Evolutionary conservation across 2,888 invertebrate species (phyloP), one percentile per base, ranked within the genome.

Genomic region (Caenorhabditis auriculariae): DNA sequence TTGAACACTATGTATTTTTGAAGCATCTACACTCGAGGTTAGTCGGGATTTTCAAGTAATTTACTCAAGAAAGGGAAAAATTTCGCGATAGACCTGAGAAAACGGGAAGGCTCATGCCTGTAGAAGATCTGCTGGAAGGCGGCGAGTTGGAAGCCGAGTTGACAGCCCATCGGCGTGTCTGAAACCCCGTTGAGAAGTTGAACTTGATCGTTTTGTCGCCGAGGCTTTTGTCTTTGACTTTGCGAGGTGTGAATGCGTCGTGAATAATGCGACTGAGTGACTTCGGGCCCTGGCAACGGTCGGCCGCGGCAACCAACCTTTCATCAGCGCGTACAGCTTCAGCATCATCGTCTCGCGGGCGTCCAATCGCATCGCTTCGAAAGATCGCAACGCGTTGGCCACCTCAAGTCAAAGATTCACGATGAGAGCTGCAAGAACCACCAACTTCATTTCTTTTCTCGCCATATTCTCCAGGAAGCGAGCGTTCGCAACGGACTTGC

Each of bases 51-150:
- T n/a, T n/a, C n/a, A n/a, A n/a, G n/a, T n/a, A n/a, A n/a, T n/a
- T n/a, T n/a, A n/a, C n/a, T n/a, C n/a, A n/a, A n/a, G n/a, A n/a
- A n/a, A n/a, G n/a, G n/a, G n/a, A n/a, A n/a, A n/a, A n/a, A n/a
- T n/a, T n/a, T n/a, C n/a, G n/a, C n/a, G n/a, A n/a, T n/a, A n/a
- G n/a, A n/a, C 64, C 70, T 73, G 41, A 65, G 47, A 46, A 66
- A 74, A 17, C 76, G 62, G n/a, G 72, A 45, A 4, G 74, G 69
- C 43, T 76, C 75, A 17, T 24, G 41, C 24, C 67, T 54, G 53
- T 74, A 66, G 6, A 54, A 39, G 5, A 68, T 24, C 26, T 60
- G 63, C 27, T 77, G 75, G 45, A 75, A 62, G 19, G 71, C 60
- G n/a, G 67, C 67, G 29, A 77, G 44, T 47, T 75, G 71, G 37